Evolutionary conservation across 2,113 vertebrate genomes (phyloP).

Genomic region (Mastomys natalensis): DNA sequence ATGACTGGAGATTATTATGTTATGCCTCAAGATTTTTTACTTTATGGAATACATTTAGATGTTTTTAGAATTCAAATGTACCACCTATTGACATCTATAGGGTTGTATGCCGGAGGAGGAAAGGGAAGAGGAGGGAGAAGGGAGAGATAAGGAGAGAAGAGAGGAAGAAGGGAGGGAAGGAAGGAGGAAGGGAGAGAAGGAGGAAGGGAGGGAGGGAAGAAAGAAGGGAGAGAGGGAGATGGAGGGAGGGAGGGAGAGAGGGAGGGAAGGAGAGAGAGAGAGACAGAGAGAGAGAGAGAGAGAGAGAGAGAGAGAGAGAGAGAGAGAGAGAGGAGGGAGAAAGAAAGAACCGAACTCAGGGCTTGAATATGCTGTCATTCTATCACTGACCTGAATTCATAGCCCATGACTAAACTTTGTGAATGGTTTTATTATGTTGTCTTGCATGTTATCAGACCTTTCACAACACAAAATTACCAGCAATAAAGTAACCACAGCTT

Average conservation of each 20-base stretch:
- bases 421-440: not conserved
- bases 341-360: not conserved
- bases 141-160: not conserved
- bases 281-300: too few species aligned
- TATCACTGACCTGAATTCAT: not conserved
- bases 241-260: not conserved
- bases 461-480: conserved; percentile 39
- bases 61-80: not conserved
- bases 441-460: not conserved
- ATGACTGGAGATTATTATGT: conserved; percentile 23
- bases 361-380: not conserved
- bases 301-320: not conserved
- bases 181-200: not conserved
- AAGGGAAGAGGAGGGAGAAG: not conserved
- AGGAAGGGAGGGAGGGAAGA: not conserved
- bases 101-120: not conserved
- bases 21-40: not conserved
- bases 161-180: too few species aligned
- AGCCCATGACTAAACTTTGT: not conserved
- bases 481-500: conserved; percentile 53
- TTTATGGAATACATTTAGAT: conserved; percentile 44
- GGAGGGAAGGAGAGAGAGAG: too few species aligned
- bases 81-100: not conserved
- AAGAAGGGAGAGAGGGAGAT: rapidly evolving
- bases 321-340: rapidly evolving